Conservation (phyloP, 2,888 invertebrate species). For the Rhabditoides inermis region DNA sequence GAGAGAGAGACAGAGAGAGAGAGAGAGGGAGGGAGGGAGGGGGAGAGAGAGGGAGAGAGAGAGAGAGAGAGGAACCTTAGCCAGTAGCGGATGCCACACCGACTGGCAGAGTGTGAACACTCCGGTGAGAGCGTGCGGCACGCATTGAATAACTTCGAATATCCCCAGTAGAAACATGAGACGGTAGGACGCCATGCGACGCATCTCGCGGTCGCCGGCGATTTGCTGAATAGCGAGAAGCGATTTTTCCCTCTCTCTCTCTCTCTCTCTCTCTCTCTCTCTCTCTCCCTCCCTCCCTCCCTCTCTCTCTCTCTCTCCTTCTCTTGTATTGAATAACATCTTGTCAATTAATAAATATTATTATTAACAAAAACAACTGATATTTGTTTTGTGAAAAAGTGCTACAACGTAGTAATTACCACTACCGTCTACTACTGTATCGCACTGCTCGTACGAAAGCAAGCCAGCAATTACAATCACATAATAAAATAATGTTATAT, state of each 20-base stretch:
- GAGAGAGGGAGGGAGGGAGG: too few species aligned
- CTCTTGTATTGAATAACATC: too few species aligned
- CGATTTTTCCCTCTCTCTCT: neutral
- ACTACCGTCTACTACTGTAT: too few species aligned
- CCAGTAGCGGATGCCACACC: conserved; percentile 19
- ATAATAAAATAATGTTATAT: too few species aligned
- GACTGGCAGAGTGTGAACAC: conserved; percentile 33
- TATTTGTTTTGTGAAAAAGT: too few species aligned
- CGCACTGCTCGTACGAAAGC: too few species aligned
- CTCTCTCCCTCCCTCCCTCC: conserved; percentile 3
- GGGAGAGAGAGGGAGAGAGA: too few species aligned
- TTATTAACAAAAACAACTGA: too few species aligned
- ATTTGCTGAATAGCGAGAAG: conserved; percentile 25
- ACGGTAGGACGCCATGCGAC: conserved; percentile 32
- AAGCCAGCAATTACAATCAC: too few species aligned
- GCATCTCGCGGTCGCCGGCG: conserved; percentile 32
- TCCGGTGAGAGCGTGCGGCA: conserved; percentile 38
- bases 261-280: neutral
- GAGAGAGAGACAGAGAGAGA: too few species aligned
- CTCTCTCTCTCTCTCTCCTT: neutral
- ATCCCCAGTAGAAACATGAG: conserved; percentile 38
- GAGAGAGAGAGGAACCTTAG: conserved; percentile 32
- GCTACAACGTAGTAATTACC: too few species aligned
- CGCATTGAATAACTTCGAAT: conserved; percentile 33
- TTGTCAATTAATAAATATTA: too few species aligned